Percentiles rank a stretch among this genome's conserved stretches.
These are phyloP conservation scores for Embiotoca jacksoni DNA, from an alignment of 2,113 vertebrate genomes.

Conservation along the genomic window DNA sequence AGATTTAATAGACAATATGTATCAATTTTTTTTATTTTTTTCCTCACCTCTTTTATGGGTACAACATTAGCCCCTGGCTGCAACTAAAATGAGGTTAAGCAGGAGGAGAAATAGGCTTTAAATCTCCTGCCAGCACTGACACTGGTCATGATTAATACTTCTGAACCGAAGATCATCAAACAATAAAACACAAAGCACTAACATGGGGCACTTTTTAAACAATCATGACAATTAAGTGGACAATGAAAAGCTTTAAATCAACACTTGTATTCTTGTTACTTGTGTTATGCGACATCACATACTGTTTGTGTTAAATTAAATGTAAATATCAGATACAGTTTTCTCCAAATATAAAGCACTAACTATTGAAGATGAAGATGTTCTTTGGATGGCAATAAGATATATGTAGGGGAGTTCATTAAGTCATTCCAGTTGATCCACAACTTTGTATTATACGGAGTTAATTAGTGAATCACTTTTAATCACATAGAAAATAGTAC, in stretches of 20 bases:
- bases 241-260: neutral
- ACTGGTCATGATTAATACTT: constrained; percentile 17
- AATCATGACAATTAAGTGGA: neutral
- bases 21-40: constrained; percentile 42
- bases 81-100: constrained; percentile 29
- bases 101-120: constrained; percentile 36
- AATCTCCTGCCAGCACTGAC: constrained; percentile 4
- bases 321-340: neutral
- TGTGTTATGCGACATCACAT: no score
- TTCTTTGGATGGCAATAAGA: neutral
- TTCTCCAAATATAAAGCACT: neutral
- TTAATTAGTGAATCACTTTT: neutral
- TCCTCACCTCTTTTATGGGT: constrained; percentile 34
- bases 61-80: constrained; percentile 25
- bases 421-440: neutral
- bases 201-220: neutral
- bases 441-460: neutral
- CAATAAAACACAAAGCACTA: constrained; percentile 19
- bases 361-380: neutral
- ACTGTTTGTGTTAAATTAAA: neutral
- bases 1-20: constrained; percentile 34
- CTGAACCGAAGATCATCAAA: constrained; percentile 14
- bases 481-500: no score
- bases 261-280: neutral
- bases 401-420: neutral